A percentile compares a stretch with the other conserved stretches of the same genome.
These are phyloP conservation scores for Trissolcus japonicus DNA, from an alignment of 2,888 invertebrate genomes.

Conservation along the genomic window DNA sequence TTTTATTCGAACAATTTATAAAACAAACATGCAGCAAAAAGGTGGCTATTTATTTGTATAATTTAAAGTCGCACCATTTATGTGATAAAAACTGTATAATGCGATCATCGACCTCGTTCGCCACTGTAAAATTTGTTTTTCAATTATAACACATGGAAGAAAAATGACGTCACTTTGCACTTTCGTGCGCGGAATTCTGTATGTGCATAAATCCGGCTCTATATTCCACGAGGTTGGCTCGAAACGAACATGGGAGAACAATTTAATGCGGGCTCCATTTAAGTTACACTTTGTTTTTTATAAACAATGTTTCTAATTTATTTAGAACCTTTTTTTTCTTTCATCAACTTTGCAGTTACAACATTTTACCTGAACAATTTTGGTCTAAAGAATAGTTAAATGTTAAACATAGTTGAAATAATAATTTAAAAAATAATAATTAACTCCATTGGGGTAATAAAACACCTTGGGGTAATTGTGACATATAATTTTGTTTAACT, in stretches of 20 bases:
- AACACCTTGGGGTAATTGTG: too few species aligned
- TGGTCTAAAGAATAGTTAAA: too few species aligned
- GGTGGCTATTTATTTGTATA: neutral
- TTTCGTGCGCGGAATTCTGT: constrained; percentile 58
- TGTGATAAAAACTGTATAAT: constrained; percentile 12
- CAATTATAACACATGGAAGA: constrained; percentile 55
- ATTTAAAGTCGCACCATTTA: neutral
- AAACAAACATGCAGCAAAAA: neutral
- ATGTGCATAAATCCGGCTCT: constrained; percentile 56
- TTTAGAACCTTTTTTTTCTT: constrained; percentile 9
- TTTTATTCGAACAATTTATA: neutral
- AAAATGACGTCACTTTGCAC: constrained; percentile 57
- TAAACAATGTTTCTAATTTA: constrained; percentile 1
- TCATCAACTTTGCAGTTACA: neutral
- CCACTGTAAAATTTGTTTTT: constrained; percentile 52
- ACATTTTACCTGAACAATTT: neutral
- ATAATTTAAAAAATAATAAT: too few species aligned
- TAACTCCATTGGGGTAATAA: too few species aligned
- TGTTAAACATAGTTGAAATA: too few species aligned
- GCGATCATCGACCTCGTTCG: constrained; percentile 46
- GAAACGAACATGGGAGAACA: constrained; percentile 56
- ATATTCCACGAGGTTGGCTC: constrained; percentile 62
- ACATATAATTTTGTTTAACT: too few species aligned
- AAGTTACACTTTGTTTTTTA: constrained; percentile 6
- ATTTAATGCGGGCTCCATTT: constrained; percentile 55